These are phyloP conservation scores for Plectropomus leopardus DNA, from an alignment of 2,113 vertebrate species.

Conservation along the genomic window DNA sequence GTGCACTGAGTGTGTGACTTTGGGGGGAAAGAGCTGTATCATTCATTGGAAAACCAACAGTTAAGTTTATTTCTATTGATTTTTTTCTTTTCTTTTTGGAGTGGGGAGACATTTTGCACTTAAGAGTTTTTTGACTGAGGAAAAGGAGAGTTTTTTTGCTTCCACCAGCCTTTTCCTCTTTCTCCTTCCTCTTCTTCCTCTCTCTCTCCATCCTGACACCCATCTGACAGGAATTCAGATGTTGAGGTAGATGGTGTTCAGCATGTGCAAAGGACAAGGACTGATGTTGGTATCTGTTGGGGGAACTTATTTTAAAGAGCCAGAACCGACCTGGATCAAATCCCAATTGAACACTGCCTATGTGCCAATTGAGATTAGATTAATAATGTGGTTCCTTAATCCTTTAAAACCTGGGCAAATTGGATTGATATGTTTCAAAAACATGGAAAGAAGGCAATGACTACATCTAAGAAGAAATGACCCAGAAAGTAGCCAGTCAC, in stretches of 20 bases:
- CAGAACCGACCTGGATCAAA: conserved; percentile 52
- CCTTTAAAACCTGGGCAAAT: no score
- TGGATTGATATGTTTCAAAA: no score
- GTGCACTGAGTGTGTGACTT: conserved; percentile 60
- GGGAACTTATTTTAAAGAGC: conserved; percentile 26
- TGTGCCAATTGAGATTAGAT: conserved; percentile 35
- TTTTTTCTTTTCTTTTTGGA: conserved; percentile 22
- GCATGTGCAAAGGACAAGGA: conserved; percentile 24
- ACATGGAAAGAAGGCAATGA: no score
- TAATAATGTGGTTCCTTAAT: conserved; percentile 16
- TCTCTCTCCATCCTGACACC: conserved; percentile 21
- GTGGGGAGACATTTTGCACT: conserved; percentile 71
- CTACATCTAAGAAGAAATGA: no score
- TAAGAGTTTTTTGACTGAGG: conserved; percentile 39
- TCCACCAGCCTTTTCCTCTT: conserved; percentile 53
- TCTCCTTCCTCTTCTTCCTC: conserved; percentile 9
- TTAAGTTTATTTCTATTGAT: conserved; percentile 20
- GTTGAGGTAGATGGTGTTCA: conserved; percentile 20
- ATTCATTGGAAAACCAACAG: conserved; percentile 19
- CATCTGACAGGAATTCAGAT: conserved; percentile 20
- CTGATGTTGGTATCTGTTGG: conserved; percentile 14
- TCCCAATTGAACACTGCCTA: conserved; percentile 39
- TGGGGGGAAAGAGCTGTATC: neutral
- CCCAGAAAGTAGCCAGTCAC: no score
- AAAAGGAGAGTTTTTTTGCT: conserved; percentile 49